phyloP scores from a whole-genome alignment of 2,888 invertebrate genomes.

The Parapristionchus giblindavisi region DNA sequence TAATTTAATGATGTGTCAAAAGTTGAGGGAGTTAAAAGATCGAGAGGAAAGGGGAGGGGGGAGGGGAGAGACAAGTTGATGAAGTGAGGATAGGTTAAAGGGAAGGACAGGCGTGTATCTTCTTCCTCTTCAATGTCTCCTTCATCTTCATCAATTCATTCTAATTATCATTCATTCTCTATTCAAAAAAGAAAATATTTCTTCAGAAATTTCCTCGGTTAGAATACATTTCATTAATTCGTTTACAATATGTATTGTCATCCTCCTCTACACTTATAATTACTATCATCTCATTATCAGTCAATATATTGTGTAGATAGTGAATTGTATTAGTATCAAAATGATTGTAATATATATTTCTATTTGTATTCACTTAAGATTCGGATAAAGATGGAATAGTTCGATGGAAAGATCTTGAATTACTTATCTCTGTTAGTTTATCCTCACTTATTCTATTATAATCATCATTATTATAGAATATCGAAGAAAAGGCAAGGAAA shows the following conservation, averaged over 20 bases:
- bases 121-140: slow-evolving; percentile 21
- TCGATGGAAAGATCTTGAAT: slow-evolving; percentile 22
- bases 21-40: not conserved
- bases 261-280: not conserved
- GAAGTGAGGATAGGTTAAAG: slow-evolving; percentile 7
- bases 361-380: slow-evolving; percentile 9
- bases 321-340: not conserved
- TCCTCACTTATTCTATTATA: not conserved
- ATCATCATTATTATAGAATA: not conserved
- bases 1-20: not conserved
- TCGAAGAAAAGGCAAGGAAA: slow-evolving; percentile 14
- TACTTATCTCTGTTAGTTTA: slow-evolving; percentile 4
- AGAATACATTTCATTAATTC: not conserved
- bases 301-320: not conserved
- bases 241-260: not conserved
- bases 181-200: slow-evolving; percentile 19
- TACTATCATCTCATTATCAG: not conserved
- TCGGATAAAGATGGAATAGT: slow-evolving; percentile 30
- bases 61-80: slow-evolving; percentile 1
- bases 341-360: not conserved
- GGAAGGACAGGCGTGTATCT: not conserved
- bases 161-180: not conserved
- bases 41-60: not conserved
- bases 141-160: slow-evolving; percentile 1
- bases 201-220: slow-evolving; percentile 32